A percentile compares a stretch with the other conserved stretches of the same genome.
These are phyloP conservation scores for Odiellus spinosus DNA, from an alignment of 2,888 invertebrate genomes.

Conservation along the genomic window DNA sequence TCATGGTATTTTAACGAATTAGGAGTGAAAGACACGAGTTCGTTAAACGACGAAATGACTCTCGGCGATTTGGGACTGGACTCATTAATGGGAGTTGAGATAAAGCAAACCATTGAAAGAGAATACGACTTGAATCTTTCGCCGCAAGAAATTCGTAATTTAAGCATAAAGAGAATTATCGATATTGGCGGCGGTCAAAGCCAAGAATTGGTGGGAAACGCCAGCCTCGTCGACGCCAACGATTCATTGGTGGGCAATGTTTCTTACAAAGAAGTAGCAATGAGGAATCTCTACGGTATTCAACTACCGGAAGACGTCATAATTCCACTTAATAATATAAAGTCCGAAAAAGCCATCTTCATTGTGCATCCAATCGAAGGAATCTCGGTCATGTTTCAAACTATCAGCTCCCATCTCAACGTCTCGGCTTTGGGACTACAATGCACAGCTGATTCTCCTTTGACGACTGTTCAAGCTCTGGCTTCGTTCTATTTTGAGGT, in stretches of 20 bases:
- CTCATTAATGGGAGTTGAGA: constrained; percentile 96
- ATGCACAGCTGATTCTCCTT: constrained; percentile 59
- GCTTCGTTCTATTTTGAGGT: constrained; percentile 39
- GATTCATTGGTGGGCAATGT: constrained; percentile 53
- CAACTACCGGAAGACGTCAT: constrained; percentile 58
- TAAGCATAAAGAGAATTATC: constrained; percentile 59
- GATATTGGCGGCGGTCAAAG: constrained; percentile 27
- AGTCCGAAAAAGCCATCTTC: constrained; percentile 30
- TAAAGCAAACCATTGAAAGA: constrained; percentile 85
- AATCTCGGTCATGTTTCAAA: constrained; percentile 49
- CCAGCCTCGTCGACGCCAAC: constrained; percentile 31
- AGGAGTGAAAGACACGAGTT: constrained; percentile 70
- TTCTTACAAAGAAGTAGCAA: too few relatives aligned
- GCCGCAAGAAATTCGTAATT: constrained; percentile 72
- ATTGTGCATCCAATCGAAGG: constrained; percentile 79
- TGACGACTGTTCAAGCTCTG: constrained; percentile 50
- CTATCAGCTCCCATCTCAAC: constrained; percentile 52
- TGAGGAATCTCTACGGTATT: too few relatives aligned
- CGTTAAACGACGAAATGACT: constrained; percentile 55
- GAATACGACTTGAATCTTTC: constrained; percentile 78
- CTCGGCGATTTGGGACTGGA: constrained; percentile 94
- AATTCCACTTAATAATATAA: constrained; percentile 40
- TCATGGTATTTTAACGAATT: constrained; percentile 15
- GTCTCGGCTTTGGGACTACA: constrained; percentile 76
- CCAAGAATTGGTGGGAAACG: constrained; percentile 20